A percentile compares a stretch with the other conserved stretches of the same genome.
Evolutionary conservation across 2,113 vertebrate genomes (phyloP).

Genomic region (western clawed frog (Xenopus tropicalis)): UCB_Xtro_10.0 CM004443.2:131670001-131670500

Average conservation of each 20-base stretch:
- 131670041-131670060: slow-evolving; percentile 1
- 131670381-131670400: slow-evolving; percentile 80
- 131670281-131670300: slow-evolving; percentile 70
- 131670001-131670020: not conserved
- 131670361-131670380: slow-evolving; percentile 97
- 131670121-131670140: slow-evolving; percentile 10
- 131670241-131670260: slow-evolving; percentile 40
- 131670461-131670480: not conserved
- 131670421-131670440: slow-evolving; percentile 94
- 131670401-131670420: slow-evolving; percentile 88
- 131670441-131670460: slow-evolving; percentile 76
- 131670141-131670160: slow-evolving; percentile 20
- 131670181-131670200: not conserved
- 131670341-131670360: slow-evolving; percentile 90
- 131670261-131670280: slow-evolving; percentile 77
- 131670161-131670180: slow-evolving; percentile 48
- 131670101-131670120: not conserved
- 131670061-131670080: slow-evolving; percentile 29
- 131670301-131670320: slow-evolving; percentile 77
- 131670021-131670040: slow-evolving; percentile 8
- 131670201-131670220: slow-evolving; percentile 49
- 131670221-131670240: slow-evolving; percentile 52
- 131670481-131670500: not conserved
- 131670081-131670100: slow-evolving; percentile 35
- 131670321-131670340: slow-evolving; percentile 72